These are phyloP conservation scores for Periophthalmus magnuspinnatus DNA, from an alignment of 2,797 vertebrate species.

Conservation along the genomic window DNA sequence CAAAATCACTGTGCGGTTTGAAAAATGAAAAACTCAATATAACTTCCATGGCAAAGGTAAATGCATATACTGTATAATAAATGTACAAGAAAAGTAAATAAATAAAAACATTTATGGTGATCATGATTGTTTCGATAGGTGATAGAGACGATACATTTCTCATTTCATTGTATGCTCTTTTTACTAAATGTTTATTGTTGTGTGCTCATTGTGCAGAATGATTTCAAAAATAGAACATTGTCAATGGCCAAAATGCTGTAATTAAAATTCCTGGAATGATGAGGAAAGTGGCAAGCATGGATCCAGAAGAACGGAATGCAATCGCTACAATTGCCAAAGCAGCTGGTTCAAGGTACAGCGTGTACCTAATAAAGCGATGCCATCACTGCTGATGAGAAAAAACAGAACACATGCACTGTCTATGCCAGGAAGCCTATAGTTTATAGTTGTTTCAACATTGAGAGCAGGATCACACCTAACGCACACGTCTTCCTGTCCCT, in stretches of 20 bases:
- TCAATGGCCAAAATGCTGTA: background rate
- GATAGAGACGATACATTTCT: background rate
- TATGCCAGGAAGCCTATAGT: no score
- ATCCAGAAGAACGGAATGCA: background rate
- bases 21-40: slow-evolving; percentile 8
- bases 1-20: slow-evolving; percentile 23
- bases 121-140: background rate
- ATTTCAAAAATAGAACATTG: background rate
- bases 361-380: background rate
- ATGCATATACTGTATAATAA: background rate
- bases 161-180: no score
- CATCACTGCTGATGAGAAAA: no score
- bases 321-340: background rate
- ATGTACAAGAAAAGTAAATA: no score
- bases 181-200: background rate
- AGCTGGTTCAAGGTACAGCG: background rate
- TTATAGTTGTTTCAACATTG: background rate
- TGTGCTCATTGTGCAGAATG: background rate
- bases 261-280: background rate
- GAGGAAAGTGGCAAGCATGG: background rate
- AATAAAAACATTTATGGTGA: no score
- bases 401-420: no score
- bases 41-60: background rate
- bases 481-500: background rate
- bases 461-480: background rate